A percentile compares a stretch with the other conserved stretches of the same genome.
phyloP scores from a whole-genome alignment of 2,888 invertebrate genomes.

The Drosophila neutralis region DNA sequence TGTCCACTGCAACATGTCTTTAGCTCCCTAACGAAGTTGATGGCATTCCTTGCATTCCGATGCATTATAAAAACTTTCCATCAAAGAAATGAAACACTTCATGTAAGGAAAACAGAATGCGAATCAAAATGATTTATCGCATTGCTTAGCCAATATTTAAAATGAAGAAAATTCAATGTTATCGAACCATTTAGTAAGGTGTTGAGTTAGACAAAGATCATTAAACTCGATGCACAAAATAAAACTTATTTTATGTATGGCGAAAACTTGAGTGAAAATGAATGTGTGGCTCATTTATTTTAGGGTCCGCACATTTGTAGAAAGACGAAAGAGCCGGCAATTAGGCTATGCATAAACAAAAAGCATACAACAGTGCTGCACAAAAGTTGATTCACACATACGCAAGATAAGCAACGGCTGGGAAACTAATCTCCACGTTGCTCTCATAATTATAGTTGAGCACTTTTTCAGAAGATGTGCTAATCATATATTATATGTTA shows the following conservation, averaged over 20 bases:
- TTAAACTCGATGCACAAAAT: conserved; percentile 49
- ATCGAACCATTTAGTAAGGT: conserved; percentile 58
- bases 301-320: conserved; percentile 58
- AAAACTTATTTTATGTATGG: conserved; percentile 46
- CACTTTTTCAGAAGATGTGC: not conserved
- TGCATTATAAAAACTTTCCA: conserved; percentile 44
- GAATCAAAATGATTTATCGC: conserved; percentile 67
- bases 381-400: conserved; percentile 29
- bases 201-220: conserved; percentile 58
- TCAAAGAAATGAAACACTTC: conserved; percentile 33
- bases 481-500: not conserved
- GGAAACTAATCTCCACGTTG: not conserved
- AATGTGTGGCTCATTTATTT: conserved; percentile 44
- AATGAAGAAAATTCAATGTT: conserved; percentile 51
- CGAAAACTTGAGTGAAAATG: conserved; percentile 63
- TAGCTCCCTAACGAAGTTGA: conserved; percentile 9
- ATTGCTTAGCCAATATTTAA: conserved; percentile 59
- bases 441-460: not conserved
- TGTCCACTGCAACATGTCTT: conserved; percentile 51
- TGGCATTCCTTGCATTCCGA: conserved; percentile 46
- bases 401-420: conserved; percentile 4
- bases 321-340: conserved; percentile 36
- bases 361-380: conserved; percentile 48
- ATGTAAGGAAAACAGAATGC: conserved; percentile 29
- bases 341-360: conserved; percentile 51